These are phyloP conservation scores for Chromoteleia sp. DNA, from an alignment of 2,888 invertebrate genomes.

Conservation along the genomic window DNA sequence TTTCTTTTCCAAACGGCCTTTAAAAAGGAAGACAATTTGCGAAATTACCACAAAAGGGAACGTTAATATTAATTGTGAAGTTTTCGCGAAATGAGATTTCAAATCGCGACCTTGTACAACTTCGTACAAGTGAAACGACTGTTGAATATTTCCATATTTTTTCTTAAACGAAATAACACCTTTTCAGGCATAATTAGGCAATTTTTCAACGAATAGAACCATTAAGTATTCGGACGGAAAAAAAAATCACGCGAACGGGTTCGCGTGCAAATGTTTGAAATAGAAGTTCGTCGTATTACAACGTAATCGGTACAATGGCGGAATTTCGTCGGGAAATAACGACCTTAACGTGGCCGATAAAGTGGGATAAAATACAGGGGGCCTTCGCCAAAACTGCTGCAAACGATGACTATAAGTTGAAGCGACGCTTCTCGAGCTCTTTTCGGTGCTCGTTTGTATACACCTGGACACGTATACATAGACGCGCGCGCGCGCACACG, in stretches of 20 bases:
- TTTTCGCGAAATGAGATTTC: too few species aligned
- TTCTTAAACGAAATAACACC: neutral
- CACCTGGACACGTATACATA: slow-evolving; percentile 1
- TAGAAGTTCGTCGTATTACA: slow-evolving; percentile 19
- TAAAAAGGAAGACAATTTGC: too few species aligned
- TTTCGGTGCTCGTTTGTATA: slow-evolving; percentile 12
- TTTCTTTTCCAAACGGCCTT: too few species aligned
- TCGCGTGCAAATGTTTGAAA: slow-evolving; percentile 21
- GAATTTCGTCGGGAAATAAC: slow-evolving; percentile 55
- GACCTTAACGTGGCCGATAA: slow-evolving; percentile 38
- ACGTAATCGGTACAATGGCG: slow-evolving; percentile 41
- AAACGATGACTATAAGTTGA: slow-evolving; percentile 48
- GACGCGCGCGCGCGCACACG: slow-evolving; percentile 4
- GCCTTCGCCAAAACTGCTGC: slow-evolving; percentile 47
- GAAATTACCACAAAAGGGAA: too few species aligned
- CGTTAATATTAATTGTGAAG: too few species aligned
- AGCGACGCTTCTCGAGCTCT: slow-evolving; percentile 38
- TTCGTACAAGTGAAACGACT: too few species aligned
- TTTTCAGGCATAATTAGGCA: slow-evolving; percentile 22
- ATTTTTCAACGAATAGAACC: slow-evolving; percentile 37
- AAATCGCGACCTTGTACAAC: too few species aligned
- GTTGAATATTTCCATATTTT: neutral
- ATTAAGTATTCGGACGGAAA: slow-evolving; percentile 1
- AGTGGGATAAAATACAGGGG: slow-evolving; percentile 34
- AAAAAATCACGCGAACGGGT: slow-evolving; percentile 16